Evolutionary conservation across 2,797 vertebrate genomes (phyloP).

Genomic region (Eulemur albifrons): DNA sequence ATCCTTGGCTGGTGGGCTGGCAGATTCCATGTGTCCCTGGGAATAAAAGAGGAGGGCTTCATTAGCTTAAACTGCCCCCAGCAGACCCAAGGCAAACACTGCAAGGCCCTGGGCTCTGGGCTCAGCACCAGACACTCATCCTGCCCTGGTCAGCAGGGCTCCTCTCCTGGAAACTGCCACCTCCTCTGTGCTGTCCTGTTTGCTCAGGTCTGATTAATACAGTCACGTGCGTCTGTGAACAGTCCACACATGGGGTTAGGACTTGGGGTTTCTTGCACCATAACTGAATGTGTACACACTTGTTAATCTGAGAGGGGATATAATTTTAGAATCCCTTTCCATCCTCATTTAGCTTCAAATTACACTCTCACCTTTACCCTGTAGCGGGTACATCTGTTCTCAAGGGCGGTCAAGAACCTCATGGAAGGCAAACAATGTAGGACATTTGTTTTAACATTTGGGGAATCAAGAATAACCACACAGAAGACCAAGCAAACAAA

Average conservation of each 20-base stretch:
- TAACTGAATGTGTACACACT: not conserved
- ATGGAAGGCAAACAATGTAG: not conserved
- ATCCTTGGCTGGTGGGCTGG: not conserved
- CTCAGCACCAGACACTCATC: not conserved
- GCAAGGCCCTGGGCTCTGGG: not conserved
- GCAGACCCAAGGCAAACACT: not conserved
- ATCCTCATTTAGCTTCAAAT: constrained; percentile 23
- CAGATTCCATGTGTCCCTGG: constrained; percentile 52
- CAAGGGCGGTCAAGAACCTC: not conserved
- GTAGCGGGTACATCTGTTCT: not conserved
- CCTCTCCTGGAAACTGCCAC: not conserved
- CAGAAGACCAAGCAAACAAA: not conserved
- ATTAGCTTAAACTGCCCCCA: not conserved
- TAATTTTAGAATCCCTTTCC: constrained; percentile 46
- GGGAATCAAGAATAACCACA: not conserved
- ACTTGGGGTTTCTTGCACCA: not conserved
- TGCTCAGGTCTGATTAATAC: not conserved
- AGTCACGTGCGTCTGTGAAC: not conserved
- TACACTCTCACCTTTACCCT: constrained; percentile 11
- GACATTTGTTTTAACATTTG: not conserved
- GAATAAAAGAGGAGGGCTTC: constrained; percentile 38
- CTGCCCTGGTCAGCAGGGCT: not conserved
- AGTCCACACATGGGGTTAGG: not conserved
- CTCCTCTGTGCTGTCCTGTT: not conserved
- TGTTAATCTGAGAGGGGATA: constrained; percentile 15